Base-by-base conservation (phyloP, 2,113 vertebrate genomes). In the Saimiri boliviensis region DNA sequence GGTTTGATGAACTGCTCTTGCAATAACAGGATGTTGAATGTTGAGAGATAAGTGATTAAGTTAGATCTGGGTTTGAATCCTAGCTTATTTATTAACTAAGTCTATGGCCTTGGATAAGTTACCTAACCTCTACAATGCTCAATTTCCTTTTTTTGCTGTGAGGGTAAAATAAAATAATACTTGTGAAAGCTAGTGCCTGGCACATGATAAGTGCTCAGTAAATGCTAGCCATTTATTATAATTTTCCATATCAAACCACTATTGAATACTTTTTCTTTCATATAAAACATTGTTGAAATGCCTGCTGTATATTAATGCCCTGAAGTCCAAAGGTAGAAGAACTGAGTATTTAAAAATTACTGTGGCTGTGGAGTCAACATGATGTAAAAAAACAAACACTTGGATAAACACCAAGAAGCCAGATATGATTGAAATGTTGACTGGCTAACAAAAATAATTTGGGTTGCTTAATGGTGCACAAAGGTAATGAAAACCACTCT, bases 271-370 rank as follows among this genome's bases (percentile, higher is more conserved):
- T 85, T 91, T 42, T 54, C 9, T 66, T 14, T 93, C 74, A 82
- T 32, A 45, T 42, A 63, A 88, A 92, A 74, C 45, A 47, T 68
- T 81, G 52, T 42, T 89, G 54, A 95, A 73, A 82, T 86, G 11
- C 8, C 27, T 93, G 60, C 60, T 58, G 91, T 81, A 32, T 92
- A 17, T 77, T 96, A 83, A 70, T 93, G 20, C 54, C 52, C 60
- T 27, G 6, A 95, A 94, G 95, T 97, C 60, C 95, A 97, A 94
- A 98, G 94, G 93, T 97, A 79, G 88, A 93, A 52, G 73, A 92
- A 95, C 88, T 90, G 80, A 96, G 92, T 92, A 85, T 96, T 95
- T 81, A 77, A 97, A 94, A 88, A 89, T 37, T 86, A n/a, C 86
- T 91, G 76, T 23, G 80, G 40, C 58, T 58, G 37, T 42, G 40